phyloP scores from a whole-genome alignment of 2,797 vertebrate species.

The Hirundo rustica region DNA sequence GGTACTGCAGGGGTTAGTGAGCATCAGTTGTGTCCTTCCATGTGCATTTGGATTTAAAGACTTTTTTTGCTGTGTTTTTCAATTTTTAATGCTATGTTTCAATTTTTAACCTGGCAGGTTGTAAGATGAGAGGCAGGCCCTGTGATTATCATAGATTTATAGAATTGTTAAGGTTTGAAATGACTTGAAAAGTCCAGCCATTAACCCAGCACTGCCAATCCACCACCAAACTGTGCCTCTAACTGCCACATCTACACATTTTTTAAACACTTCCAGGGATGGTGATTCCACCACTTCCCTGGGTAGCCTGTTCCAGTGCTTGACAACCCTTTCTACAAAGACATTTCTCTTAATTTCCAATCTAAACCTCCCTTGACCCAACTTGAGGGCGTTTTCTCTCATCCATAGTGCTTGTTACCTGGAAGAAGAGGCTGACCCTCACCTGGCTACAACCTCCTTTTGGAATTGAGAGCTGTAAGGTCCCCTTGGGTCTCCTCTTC shows the following conservation, averaged over 20 bases:
- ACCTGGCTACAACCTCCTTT: background rate
- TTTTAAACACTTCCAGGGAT: background rate
- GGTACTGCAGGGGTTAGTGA: accelerated
- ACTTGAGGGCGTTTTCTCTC: accelerated
- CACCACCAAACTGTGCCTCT: background rate
- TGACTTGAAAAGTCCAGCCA: background rate
- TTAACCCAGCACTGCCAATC: background rate
- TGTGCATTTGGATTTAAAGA: background rate
- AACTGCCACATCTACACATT: background rate
- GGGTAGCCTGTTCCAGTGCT: background rate
- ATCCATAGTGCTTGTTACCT: background rate
- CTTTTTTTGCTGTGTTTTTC: accelerated
- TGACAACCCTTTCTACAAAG: background rate
- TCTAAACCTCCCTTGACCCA: background rate
- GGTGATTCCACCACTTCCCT: background rate
- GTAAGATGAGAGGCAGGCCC: background rate
- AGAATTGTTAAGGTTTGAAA: background rate
- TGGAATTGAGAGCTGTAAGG: background rate
- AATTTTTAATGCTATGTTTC: background rate
- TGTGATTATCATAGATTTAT: background rate
- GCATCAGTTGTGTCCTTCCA: accelerated
- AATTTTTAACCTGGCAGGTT: background rate
- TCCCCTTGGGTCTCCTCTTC: background rate
- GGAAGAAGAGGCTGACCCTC: background rate
- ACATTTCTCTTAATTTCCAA: background rate